Evolutionary conservation across 2,113 vertebrate species (phyloP), one percentile per base, ranked within the genome.

Genomic region (Epinephelus moara): DNA sequence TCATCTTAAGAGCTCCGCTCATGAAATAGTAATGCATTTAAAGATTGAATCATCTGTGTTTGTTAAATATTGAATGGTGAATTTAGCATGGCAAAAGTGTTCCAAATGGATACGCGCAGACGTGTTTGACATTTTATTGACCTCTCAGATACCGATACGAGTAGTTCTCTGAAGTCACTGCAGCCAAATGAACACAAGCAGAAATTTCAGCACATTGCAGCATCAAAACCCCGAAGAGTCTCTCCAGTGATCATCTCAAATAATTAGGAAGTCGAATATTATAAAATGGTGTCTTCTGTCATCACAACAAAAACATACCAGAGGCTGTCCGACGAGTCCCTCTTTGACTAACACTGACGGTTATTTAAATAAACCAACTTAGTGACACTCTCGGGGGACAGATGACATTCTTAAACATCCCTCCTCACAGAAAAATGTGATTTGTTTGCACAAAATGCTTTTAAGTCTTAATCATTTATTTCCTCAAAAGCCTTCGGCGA

Each of bases 1-100:
- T 76, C 21, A 68, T 79, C 68, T 68, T 27, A 78, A 69, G 45
- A 87, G 52, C 56, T 72, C 33, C 2, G 5, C 66, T 75, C 55
- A 80, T 81, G 5, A 86, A 79, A 86, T 69, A 82, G 30, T 78
- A 0, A 85, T 73, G 45, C 17, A 23, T 52, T 57, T 57, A 52
- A 69, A 69, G 80, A 76, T 62, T 83, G 76, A 90, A 56, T 92
- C 75, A 60, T 85, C 59, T 59, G 52, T 59, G 50, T 81, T 89
- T 78, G 53, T 84, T 85, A 86, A 89, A 89, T 80, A 89, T 64
- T 85, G 63, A 77, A 86, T 15, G 19, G 21, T 17, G 63, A 77
- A 23, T 70, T 75, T n/a, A 70, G 60, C 33, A 0, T 27, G 37
- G 56, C 4, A 45, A 68, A 85, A 76, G 59, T 3, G 47, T 37